Conservation (phyloP, 2,113 vertebrate species). For the Cranoglanis bouderius region DNA sequence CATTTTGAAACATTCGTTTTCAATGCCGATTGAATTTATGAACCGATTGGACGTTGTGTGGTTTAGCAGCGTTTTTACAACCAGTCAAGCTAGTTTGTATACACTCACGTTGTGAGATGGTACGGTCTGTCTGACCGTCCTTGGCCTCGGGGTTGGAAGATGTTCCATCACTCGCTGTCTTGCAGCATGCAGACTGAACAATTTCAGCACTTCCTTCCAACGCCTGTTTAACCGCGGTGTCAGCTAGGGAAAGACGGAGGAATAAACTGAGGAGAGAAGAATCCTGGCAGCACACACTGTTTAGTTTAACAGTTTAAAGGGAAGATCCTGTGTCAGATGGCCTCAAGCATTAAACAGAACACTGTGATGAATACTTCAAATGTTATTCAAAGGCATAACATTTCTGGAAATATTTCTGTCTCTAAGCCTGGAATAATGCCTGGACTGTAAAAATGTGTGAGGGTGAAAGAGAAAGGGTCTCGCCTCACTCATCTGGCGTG, state of each 20-base stretch:
- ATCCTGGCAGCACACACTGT: background rate
- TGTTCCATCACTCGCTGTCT: background rate
- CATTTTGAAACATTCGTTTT: background rate
- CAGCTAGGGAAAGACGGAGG: slow-evolving; percentile 22
- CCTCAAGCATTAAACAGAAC: background rate
- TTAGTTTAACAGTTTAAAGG: background rate
- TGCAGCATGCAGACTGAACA: slow-evolving; percentile 11
- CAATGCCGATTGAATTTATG: background rate
- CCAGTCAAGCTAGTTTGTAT: too few species aligned
- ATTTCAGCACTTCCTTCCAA: slow-evolving; percentile 29
- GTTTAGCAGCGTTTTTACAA: background rate
- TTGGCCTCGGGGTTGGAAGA: background rate
- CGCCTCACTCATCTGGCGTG: slow-evolving; percentile 9
- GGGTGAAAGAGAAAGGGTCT: background rate
- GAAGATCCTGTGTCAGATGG: background rate
- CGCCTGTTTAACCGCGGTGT: slow-evolving; percentile 37
- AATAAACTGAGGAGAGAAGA: background rate
- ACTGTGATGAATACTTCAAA: background rate
- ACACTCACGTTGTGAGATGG: slow-evolving; percentile 50
- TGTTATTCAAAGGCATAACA: slow-evolving; percentile 16
- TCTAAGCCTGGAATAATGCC: slow-evolving; percentile 2
- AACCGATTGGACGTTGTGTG: background rate
- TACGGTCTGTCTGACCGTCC: slow-evolving; percentile 8
- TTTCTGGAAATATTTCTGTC: background rate
- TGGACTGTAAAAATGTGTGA: background rate